These are phyloP conservation scores for Luidia sarsii DNA, from an alignment of 53 echinoderm and acorn worm species.

Conservation along the genomic window DNA sequence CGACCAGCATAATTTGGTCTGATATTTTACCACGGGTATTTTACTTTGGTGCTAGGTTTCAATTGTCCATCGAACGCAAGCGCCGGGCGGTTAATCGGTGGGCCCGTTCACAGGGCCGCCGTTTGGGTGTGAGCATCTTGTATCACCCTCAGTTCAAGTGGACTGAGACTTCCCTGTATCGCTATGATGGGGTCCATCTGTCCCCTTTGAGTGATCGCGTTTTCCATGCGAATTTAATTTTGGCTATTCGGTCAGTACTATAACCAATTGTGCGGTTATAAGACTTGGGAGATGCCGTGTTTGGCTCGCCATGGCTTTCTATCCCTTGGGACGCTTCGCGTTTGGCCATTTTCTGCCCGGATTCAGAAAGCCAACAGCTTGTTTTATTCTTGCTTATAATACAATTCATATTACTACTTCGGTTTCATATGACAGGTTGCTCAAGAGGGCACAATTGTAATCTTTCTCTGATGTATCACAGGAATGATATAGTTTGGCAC, in stretches of 20 bases:
- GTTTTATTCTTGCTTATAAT: no score
- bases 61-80: slow-evolving; percentile 4
- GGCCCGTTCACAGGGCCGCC: slow-evolving; percentile 15
- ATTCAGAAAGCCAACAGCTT: neutral
- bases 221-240: neutral
- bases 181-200: slow-evolving; percentile 23
- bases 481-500: no score
- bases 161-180: slow-evolving; percentile 17
- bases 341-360: slow-evolving; percentile 1
- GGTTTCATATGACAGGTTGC: no score
- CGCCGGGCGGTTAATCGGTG: slow-evolving; percentile 23
- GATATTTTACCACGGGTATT: slow-evolving; percentile 14
- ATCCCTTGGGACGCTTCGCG: neutral
- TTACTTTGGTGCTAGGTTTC: slow-evolving; percentile 1
- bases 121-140: neutral
- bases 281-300: neutral
- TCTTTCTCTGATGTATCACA: no score
- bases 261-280: neutral
- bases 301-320: neutral
- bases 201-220: neutral
- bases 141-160: slow-evolving; percentile 21
- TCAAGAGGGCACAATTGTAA: no score
- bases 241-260: neutral
- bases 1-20: slow-evolving; percentile 13
- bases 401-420: no score